Percentiles rank a stretch among this genome's conserved stretches.
Evolutionary conservation across 1,140 invertebrate species (phyloP).

Genomic region (Tigriopus japonicus): DNA sequence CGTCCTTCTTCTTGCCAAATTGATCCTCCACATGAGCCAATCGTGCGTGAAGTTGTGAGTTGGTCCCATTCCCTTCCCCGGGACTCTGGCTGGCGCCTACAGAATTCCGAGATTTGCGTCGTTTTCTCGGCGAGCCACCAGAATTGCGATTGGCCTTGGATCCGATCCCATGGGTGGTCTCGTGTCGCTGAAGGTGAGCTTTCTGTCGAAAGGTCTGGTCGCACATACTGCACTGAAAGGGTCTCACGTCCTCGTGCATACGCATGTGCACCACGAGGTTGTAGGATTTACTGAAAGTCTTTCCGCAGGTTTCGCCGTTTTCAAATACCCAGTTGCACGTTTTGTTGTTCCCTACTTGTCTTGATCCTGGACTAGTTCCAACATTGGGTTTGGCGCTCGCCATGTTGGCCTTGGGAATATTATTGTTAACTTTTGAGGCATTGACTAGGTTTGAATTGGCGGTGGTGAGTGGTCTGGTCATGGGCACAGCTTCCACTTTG

Average conservation of each 20-base stretch:
- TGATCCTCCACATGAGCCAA: constrained; percentile 12
- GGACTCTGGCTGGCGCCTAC: not conserved
- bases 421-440: not conserved
- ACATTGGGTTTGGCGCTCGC: not conserved
- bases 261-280: constrained; percentile 14
- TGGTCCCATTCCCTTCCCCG: not conserved
- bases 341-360: constrained; percentile 1
- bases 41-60: not conserved
- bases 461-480: not conserved
- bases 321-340: constrained; percentile 14
- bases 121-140: not conserved
- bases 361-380: not conserved
- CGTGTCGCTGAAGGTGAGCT: constrained; percentile 11
- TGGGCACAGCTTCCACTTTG: not conserved
- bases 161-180: constrained; percentile 11
- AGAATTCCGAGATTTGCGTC: not conserved
- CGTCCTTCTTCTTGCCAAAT: not conserved
- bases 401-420: not conserved
- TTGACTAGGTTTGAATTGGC: not conserved
- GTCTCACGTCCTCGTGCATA: constrained; percentile 13
- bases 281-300: constrained; percentile 9
- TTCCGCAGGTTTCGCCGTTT: constrained; percentile 10
- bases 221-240: constrained; percentile 7
- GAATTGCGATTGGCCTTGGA: not conserved
- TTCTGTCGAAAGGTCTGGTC: constrained; percentile 14